Base-by-base conservation (phyloP, 2,797 vertebrate species). In the Anguilla obscura region DNA sequence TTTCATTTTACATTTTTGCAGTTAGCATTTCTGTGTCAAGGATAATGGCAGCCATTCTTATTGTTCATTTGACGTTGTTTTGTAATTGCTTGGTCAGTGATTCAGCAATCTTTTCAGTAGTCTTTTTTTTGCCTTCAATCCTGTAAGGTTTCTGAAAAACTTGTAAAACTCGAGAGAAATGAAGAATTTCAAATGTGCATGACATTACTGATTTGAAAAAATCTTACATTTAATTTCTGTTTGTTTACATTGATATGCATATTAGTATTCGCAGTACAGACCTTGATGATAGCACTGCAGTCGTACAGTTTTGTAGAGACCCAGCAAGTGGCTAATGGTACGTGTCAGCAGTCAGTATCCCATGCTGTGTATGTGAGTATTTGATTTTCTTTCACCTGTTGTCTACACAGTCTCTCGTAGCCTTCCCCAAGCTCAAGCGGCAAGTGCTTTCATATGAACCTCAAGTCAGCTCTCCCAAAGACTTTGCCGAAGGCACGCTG, bases 401-500 rank as follows among this genome's bases (percentile, higher is more conserved):
- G 76, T 82, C 93, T 92, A 87, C 30, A 27, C 93, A 99, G 98
- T 99, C 98, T 92, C 96, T 99, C 94, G 98, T 99, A 95, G 98
- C 98, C 90, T 99, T 99, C 94, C 98, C 98, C 90, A 99, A 99
- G 95, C 97, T 99, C 90, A 99, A 99, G 95, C 96, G 98, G 85
- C 98, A 99, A 95, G 98, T 99, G 93, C 94, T 99, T 93, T 95
- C 95, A 18, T 99, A 99, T 56, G 98, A 99, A 94, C 98, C 98
- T 86, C 95, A 96, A 93, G 98, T 99, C 94, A 97, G 96, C 91
- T 99, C 98, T 84, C 98, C 98, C 93, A 99, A 99, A 97, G 98
- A 99, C 96, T 99, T 99, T 91, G 97, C 98, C 88, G 98, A 99
- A 93, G 98, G 98, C 94, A 98, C 98, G 3, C 94, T 99, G 92